Base-by-base conservation (phyloP, 2,797 vertebrate species). In the Sternotherus odoratus region DNA sequence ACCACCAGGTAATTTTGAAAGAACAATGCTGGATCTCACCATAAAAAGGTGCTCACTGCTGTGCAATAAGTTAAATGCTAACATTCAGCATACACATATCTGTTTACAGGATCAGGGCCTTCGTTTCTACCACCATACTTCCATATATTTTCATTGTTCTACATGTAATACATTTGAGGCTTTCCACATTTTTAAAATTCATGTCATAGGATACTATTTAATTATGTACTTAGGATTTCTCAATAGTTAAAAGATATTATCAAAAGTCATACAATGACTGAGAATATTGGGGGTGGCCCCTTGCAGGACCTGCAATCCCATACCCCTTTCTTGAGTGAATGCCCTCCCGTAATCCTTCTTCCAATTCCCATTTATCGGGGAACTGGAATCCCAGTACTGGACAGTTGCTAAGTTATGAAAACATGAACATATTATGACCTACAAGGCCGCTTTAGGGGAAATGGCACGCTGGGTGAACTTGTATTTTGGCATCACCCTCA, bases 11-110 rank as follows among this genome's bases (percentile, higher is more conserved):
- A 85, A 53, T 81, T 90, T 30, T 72, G 63, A 82, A 1, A 0
- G 82, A 92, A 4, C 5, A 86, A 5, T 19, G 39, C 8, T 74
- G 23, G 39, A 12, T 51, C 8, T 79, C 75, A 74, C 2, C 23
- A 90, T 0, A 77, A 66, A 57, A 66, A 60, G 21, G 5, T 87
- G 69, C 1, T 1, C 5, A 12, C 21, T 53, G 33, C 39, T 56
- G 30, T 57, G 9, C 28, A 84, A 12, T 16, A 36, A 53, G 50
- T 30, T 26, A 89, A 72, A 46, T 13, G 7, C 3, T 23, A 91
- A 19, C 4, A 69, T 51, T 48, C 80, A n/a, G 60, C 28, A 50
- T 2, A 5, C 17, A 79, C 0, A 0, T 53, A 79, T 1, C 2
- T 48, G 69, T 51, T 49, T 48, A 77, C 3, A 86, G 72, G 17